Evolutionary conservation across 2,888 invertebrate species (phyloP), one percentile per base, ranked within the genome.

Genomic region (Drosophila planitibia): DNA sequence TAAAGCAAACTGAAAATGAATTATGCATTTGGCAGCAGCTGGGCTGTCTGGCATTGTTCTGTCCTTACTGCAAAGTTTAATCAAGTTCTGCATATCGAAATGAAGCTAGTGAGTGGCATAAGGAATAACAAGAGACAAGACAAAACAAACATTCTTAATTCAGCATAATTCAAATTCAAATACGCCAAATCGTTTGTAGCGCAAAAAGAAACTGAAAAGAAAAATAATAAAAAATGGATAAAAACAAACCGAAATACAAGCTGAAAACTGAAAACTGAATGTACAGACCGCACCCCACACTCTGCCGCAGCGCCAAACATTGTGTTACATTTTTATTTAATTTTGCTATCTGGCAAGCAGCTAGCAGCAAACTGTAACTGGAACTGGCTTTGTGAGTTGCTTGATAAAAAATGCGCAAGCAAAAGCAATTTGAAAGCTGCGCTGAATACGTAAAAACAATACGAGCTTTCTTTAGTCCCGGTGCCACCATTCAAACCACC

Each of bases 241-340:
- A 12, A 9, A 44, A 53, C 33, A 25, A 25, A 37, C 22, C 32
- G 16, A 37, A 39, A 49, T 53, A 41, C 35, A 73, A 74, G 53
- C 76, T 54, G 37, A 58, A 64, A 65, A 54, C 35, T 16, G 41
- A 41, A 41, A 22, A 47, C n/a, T 60, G 59, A 47, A 22, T 16
- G 22, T 22, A 51, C 52, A 69, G 37, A 66, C 35, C 32, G 10
- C 54, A 3, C 4, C 19, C 19, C 30, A 7, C 39, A 14, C 41
- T 9, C n/a, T n/a, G 28, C 53, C 64, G 35, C 54, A 14, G 62
- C 55, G 39, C 41, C 83, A 70, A 81, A 90, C 89, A 85, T 90
- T 85, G 90, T 89, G 86, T 75, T 90, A 85, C 85, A 85, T 81
- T 85, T 90, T 90, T 90, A 85, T 85, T 90, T 85, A 90, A 85